These are phyloP conservation scores for Drosophila birchii DNA, from an alignment of 2,888 invertebrate species.

Conservation along the genomic window DNA sequence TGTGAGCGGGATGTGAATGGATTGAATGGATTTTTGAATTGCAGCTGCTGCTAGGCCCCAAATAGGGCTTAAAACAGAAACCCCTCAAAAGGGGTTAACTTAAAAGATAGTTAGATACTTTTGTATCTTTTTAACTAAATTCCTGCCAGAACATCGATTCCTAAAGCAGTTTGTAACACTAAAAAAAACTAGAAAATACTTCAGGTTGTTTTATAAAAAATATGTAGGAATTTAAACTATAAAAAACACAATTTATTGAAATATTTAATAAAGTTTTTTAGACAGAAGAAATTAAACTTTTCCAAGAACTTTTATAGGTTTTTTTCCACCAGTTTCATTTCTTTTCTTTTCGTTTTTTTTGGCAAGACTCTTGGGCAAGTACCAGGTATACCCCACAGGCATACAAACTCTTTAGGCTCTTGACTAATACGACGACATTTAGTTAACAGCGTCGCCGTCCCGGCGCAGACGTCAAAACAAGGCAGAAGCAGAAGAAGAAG, in stretches of 20 bases:
- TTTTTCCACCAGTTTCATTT: not conserved
- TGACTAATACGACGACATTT: conserved; percentile 36
- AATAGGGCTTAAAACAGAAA: not conserved
- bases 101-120: not conserved
- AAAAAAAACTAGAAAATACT: no score
- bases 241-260: not conserved
- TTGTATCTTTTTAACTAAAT: no score
- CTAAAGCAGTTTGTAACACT: no score
- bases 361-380: conserved; percentile 4
- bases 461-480: conserved; percentile 74
- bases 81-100: not conserved
- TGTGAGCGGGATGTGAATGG: not conserved
- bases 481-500: conserved; percentile 31
- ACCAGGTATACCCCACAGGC: conserved; percentile 12
- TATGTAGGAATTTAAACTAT: not conserved
- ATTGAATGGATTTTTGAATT: conserved; percentile 22
- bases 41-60: conserved; percentile 22
- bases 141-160: no score
- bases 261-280: not conserved
- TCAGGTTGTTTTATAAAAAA: not conserved
- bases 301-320: no score
- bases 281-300: not conserved
- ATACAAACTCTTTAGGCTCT: conserved; percentile 12
- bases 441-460: conserved; percentile 55
- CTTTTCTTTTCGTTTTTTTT: not conserved